These are phyloP conservation scores for Pardosa pseudoannulata DNA, from an alignment of 2,888 invertebrate species.

Conservation along the genomic window DNA sequence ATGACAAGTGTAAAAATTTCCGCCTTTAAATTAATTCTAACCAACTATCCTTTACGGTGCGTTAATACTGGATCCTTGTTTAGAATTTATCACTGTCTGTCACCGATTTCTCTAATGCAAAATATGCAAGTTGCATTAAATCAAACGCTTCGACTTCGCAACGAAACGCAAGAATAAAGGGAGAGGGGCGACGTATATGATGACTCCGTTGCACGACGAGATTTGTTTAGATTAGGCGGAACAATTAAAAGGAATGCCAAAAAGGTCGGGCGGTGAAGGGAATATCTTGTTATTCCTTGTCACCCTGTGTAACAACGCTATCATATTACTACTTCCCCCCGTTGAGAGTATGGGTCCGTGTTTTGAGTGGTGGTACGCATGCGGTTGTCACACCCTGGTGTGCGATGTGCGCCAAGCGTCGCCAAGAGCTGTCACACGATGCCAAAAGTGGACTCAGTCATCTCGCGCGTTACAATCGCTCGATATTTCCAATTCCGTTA, in stretches of 20 bases:
- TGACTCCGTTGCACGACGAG: not conserved
- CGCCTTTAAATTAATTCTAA: constrained; percentile 5
- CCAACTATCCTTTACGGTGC: not conserved
- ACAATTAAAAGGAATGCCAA: not conserved
- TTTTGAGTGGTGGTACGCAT: not conserved
- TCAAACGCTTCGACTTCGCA: no score
- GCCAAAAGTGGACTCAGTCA: constrained; percentile 58
- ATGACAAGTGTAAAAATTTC: not conserved
- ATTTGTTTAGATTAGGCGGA: not conserved
- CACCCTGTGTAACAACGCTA: not conserved
- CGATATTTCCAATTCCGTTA: constrained; percentile 73
- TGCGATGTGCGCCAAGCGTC: constrained; percentile 33
- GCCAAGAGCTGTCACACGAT: constrained; percentile 58
- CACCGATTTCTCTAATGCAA: not conserved
- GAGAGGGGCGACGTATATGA: not conserved
- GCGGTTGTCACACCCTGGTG: not conserved
- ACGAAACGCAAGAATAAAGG: not conserved
- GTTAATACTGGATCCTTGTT: not conserved
- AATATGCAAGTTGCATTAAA: not conserved
- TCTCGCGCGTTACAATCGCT: constrained; percentile 39
- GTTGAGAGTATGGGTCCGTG: not conserved
- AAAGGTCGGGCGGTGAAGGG: not conserved
- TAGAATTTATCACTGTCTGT: constrained; percentile 4
- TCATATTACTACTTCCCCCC: not conserved
- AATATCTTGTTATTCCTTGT: not conserved